Evolutionary conservation across 2,113 vertebrate species (phyloP).

Genomic region (Ia io): DNA sequence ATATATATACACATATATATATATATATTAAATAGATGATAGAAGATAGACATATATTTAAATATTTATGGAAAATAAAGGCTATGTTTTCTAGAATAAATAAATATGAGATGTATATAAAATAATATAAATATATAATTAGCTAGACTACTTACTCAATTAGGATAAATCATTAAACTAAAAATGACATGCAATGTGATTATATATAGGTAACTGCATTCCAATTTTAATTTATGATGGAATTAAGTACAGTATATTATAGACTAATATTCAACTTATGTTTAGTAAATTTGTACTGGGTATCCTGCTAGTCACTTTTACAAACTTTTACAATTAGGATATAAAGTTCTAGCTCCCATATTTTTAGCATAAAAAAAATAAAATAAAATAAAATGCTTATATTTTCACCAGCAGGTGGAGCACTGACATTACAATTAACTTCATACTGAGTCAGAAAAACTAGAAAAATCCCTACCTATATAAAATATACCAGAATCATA

Average conservation of each 20-base stretch:
- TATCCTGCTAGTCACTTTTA: not conserved
- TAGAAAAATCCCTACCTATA: not conserved
- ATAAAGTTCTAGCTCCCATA: not conserved
- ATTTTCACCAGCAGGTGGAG: conserved; percentile 52
- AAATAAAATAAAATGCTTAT: not conserved
- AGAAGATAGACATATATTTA: not conserved
- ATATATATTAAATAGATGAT: not conserved
- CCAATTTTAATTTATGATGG: not conserved
- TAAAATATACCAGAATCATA: not conserved
- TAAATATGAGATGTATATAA: not conserved
- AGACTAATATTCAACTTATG: not conserved
- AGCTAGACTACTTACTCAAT: not conserved
- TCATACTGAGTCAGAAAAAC: not conserved
- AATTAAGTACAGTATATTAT: not conserved
- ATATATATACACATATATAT: not conserved
- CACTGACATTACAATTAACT: not conserved
- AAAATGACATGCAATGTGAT: not conserved
- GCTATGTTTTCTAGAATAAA: not conserved
- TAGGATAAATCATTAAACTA: not conserved
- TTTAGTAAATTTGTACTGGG: not conserved
- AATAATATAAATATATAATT: not conserved
- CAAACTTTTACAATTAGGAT: not conserved
- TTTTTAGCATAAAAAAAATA: not conserved
- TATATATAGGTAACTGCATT: not conserved
- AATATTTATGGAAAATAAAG: not conserved